A percentile compares a stretch with the other conserved stretches of the same genome.
phyloP scores from a whole-genome alignment of 2,888 invertebrate species.

The Drosophila rellima region DNA sequence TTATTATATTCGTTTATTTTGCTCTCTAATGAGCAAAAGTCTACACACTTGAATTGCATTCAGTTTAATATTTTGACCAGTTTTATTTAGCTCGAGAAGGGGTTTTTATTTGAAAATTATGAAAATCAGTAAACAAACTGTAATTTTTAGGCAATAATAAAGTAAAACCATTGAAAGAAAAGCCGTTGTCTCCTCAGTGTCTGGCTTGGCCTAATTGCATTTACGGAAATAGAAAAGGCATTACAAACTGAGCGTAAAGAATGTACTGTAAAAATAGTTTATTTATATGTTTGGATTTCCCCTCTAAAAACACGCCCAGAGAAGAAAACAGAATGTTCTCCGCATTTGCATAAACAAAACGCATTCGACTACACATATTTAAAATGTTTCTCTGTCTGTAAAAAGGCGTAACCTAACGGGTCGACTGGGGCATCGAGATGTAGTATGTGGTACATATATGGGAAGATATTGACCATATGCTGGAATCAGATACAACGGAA shows the following conservation, averaged over 20 bases:
- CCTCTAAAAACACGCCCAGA: slow-evolving; percentile 26
- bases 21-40: slow-evolving; percentile 47
- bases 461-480: slow-evolving; percentile 70
- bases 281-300: slow-evolving; percentile 60
- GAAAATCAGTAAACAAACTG: slow-evolving; percentile 21
- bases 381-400: slow-evolving; percentile 23
- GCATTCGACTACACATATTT: slow-evolving; percentile 31
- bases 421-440: slow-evolving; percentile 22
- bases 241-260: slow-evolving; percentile 27
- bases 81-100: slow-evolving; percentile 55
- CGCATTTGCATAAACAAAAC: slow-evolving; percentile 74
- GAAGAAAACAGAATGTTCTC: slow-evolving; percentile 30
- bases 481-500: slow-evolving; percentile 55
- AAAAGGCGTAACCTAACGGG: slow-evolving; percentile 15
- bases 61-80: slow-evolving; percentile 16
- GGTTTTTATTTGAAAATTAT: slow-evolving; percentile 3
- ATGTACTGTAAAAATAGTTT: slow-evolving; percentile 63
- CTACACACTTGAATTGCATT: slow-evolving; percentile 15
- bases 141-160: not conserved
- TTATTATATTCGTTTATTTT: slow-evolving; percentile 57
- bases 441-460: slow-evolving; percentile 40
- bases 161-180: not conserved
- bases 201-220: slow-evolving; percentile 64
- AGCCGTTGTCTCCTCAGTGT: slow-evolving; percentile 39
- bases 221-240: slow-evolving; percentile 40